Base-by-base conservation (phyloP, 2,797 vertebrate species). In the Eulemur rubriventer region DNA sequence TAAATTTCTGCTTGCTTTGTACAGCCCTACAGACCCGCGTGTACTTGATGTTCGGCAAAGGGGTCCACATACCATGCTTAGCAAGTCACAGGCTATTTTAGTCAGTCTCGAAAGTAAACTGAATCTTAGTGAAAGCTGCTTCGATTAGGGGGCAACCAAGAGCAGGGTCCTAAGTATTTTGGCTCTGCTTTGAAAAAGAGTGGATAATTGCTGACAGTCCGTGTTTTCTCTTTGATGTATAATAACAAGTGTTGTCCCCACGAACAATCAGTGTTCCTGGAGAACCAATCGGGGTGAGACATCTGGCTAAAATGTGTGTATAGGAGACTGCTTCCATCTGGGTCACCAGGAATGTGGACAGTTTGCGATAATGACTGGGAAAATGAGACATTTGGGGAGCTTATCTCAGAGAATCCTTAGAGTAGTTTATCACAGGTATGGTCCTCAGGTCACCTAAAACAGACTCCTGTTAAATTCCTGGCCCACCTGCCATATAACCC, bases 1-100 rank as follows among this genome's bases (percentile, higher is more conserved):
- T 99, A 98, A 96, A 84, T 55, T 87, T 89, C 22, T 7, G 4
- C 57, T 94, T 78, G 86, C 20, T 69, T 30, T 50, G 81, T 30
- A 22, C 28, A 4, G 22, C 52, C 43, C 86, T 84, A 7, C 1
- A 4, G 72, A 96, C 57, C 12, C 22, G 6, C 4, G 16, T 30
- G 1, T 4, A 35, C 16, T 81, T 28, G 41, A 0, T 17, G 24
- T 59, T 92, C 41, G 33, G 46, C 43, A 79, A 3, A 80, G 79
- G 63, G 61, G 46, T 43, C 26, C 59, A 22, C 35, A 22, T 12
- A 41, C 24, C 38, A 0, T 9, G 41, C 46, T 26, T 46, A 63
- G 57, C 50, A 69, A 46, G 8, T 61, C 80, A 84, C 38, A 24
- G 24, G 55, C 2, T 26, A 6, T 67, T 33, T 33, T 41, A 20